These are phyloP conservation scores for Cephalophus harveyi DNA, from an alignment of 2,113 vertebrate species.

Conservation along the genomic window DNA sequence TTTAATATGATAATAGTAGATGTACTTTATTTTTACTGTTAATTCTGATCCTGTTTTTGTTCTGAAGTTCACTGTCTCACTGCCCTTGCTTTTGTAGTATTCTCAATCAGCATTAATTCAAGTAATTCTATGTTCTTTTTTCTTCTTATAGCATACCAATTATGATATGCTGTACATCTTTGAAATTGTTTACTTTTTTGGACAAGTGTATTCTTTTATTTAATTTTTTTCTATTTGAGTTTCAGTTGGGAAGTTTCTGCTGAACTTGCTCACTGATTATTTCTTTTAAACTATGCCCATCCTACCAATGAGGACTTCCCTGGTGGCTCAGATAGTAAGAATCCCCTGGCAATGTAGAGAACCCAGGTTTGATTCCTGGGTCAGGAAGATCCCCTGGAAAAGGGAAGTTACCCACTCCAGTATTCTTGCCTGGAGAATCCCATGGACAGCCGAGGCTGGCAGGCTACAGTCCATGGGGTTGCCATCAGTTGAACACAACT, in stretches of 20 bases:
- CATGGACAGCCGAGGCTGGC: not conserved
- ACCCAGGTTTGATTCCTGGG: not conserved
- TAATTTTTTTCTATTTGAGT: not conserved
- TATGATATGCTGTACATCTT: not conserved
- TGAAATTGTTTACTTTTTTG: not conserved
- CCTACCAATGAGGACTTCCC: not conserved
- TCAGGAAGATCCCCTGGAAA: not conserved
- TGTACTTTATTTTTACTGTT: not conserved
- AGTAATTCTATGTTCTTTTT: not conserved
- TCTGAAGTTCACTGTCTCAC: not conserved
- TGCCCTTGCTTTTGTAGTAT: not conserved
- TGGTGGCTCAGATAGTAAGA: not conserved
- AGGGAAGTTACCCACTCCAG: not conserved
- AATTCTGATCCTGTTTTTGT: not conserved
- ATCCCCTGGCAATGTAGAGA: not conserved
- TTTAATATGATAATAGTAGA: not conserved
- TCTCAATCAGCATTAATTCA: not conserved
- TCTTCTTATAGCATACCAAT: not conserved
- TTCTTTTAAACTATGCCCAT: not conserved
- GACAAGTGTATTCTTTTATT: not conserved
- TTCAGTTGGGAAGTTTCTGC: not conserved
- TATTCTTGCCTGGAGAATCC: not conserved
- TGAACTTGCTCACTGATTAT: not conserved
- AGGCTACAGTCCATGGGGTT: not conserved
- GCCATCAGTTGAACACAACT: not conserved